Conservation (phyloP, 2,113 vertebrate species). For the Bubalus kerabau region DNA sequence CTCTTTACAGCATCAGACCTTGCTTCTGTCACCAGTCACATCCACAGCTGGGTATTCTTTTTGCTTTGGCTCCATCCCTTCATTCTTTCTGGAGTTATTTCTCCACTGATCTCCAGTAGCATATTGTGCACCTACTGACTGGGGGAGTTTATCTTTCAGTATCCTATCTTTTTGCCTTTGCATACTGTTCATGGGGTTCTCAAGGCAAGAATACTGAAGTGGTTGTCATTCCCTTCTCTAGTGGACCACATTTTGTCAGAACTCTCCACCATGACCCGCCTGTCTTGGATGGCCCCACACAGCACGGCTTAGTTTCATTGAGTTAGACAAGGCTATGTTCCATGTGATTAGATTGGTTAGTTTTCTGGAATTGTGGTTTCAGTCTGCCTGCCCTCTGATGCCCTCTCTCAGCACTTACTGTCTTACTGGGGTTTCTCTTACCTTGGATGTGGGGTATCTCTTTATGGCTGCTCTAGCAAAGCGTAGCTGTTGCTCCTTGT, state of each 20-base stretch:
- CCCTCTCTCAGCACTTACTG: fast-evolving
- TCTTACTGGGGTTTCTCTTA: background rate
- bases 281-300: background rate
- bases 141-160: background rate
- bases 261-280: background rate
- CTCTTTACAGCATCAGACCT: background rate
- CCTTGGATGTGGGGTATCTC: background rate
- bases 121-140: background rate
- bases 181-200: background rate
- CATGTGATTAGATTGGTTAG: background rate
- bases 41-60: fast-evolving
- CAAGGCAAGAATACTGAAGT: background rate
- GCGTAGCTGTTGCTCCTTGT: background rate
- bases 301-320: background rate
- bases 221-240: background rate
- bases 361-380: background rate
- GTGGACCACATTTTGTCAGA: background rate
- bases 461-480: background rate
- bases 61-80: background rate
- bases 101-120: background rate
- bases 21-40: background rate
- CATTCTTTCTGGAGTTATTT: background rate
- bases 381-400: background rate
- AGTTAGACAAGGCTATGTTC: background rate
- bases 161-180: background rate